Base-by-base conservation (phyloP, 2,113 vertebrate genomes). In the Dissostichus mawsoni region DNA sequence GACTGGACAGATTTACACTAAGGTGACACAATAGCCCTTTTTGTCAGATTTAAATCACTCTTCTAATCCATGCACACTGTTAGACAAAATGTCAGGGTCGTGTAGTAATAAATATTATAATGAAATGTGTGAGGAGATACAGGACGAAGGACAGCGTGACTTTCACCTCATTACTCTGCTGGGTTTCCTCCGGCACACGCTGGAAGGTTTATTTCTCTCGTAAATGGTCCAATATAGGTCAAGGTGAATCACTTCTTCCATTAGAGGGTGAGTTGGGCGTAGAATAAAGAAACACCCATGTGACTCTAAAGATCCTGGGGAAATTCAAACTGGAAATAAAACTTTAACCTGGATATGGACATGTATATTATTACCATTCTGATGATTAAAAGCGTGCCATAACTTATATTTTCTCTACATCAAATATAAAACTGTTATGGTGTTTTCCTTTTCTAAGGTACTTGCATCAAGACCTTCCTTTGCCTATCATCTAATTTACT, bases 221-320 rank as follows among this genome's bases (percentile, higher is more conserved):
- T 2, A n/a, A 29, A 29, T n/a, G 0, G 45, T 64, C 63, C n/a
- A 20, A 84, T 70, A 0, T 79, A 77, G 82, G 76, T 87, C 82
- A 89, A 90, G 82, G 86, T 81, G 84, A 82, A 57, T 29, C 47
- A 2, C 56, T 17, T 81, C 41, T n/a, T 41, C 7, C 36, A 41
- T 41, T 8, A 5, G 36, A 47, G 51, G 44, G n/a, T 65, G 48
- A 65, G 62, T 2, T 8, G n/a, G 18, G 29, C 8, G 7, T 7
- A 23, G 74, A 69, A 47, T 33, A 14, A 66, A 75, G 70, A 33
- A 41, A 7, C 5, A 41, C 66, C 36, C 41, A 1, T 62, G 4
- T 72, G 86, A 72, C 56, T 50, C 25, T 10, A 45, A 20, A 62
- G 68, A 25, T 41, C 36, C 36, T 41, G 36, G 36, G 36, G 36